Evolutionary conservation across 2,888 invertebrate genomes (phyloP).

Genomic region (Diadegma fenestrale): DNA sequence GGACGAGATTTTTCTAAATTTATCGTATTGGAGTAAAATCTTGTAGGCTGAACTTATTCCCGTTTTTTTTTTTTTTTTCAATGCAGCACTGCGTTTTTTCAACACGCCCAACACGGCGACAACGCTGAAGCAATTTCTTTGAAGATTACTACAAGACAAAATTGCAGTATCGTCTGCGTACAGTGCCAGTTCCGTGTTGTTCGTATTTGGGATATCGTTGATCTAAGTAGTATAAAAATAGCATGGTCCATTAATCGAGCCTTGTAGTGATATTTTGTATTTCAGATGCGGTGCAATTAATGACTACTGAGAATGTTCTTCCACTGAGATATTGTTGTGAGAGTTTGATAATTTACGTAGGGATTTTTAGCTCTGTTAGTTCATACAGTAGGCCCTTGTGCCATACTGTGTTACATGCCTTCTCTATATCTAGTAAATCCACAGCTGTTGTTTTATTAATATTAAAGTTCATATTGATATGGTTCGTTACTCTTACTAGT

Average conservation of each 20-base stretch:
- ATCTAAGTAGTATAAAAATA: constrained; percentile 54
- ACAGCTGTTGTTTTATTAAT: constrained; percentile 65
- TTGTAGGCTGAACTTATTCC: no score
- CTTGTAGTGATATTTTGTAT: constrained; percentile 44
- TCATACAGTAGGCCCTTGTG: constrained; percentile 67
- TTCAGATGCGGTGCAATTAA: constrained; percentile 71
- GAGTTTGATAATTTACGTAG: not conserved
- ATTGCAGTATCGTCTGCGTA: constrained; percentile 13
- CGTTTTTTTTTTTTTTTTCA: no score
- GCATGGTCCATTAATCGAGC: not conserved
- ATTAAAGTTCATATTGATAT: constrained; percentile 69
- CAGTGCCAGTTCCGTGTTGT: not conserved
- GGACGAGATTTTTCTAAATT: no score
- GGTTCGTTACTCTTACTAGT: constrained; percentile 67
- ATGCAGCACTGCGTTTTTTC: no score
- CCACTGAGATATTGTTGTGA: not conserved
- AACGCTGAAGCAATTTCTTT: no score
- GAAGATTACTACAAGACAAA: no score
- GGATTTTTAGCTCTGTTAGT: constrained; percentile 37
- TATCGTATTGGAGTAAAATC: no score
- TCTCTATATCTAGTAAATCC: constrained; percentile 72
- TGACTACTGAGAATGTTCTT: not conserved
- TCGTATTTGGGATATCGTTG: not conserved
- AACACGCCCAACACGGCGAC: no score
- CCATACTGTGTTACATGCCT: constrained; percentile 70